Conservation (phyloP, 2,797 vertebrate genomes). For the Harpagifer antarcticus region DNA sequence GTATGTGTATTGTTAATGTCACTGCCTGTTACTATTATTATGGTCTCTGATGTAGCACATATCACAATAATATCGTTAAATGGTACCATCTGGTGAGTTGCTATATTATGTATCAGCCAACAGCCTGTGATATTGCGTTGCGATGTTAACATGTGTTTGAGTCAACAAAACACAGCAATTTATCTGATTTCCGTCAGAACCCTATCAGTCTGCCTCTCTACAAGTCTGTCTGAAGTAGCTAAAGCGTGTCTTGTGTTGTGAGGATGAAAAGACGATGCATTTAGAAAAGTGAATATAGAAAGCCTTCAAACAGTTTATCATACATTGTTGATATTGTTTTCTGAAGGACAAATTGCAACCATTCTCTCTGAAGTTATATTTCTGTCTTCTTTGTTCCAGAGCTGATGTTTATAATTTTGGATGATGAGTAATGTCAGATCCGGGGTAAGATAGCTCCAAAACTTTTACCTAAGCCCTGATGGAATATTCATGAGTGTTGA, state of each 20-base stretch:
- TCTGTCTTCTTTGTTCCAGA: constrained; percentile 29
- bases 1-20: background rate
- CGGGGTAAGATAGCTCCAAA: constrained; percentile 43
- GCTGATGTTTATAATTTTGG: constrained; percentile 35
- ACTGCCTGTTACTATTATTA: background rate
- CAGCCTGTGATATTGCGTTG: constrained; percentile 2
- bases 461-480: constrained; percentile 49
- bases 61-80: background rate
- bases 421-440: constrained; percentile 54
- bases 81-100: constrained; percentile 2
- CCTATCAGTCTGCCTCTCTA: constrained; percentile 12
- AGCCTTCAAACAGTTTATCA: constrained; percentile 25
- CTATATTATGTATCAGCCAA: background rate
- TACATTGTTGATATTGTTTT: constrained; percentile 31
- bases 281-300: constrained; percentile 17
- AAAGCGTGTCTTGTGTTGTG: constrained; percentile 26
- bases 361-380: constrained; percentile 45
- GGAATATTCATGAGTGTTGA: constrained; percentile 63
- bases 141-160: constrained; percentile 29
- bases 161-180: constrained; percentile 32
- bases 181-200: constrained; percentile 22
- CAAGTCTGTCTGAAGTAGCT: constrained; percentile 30
- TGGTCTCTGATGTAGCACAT: background rate
- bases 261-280: constrained; percentile 35
- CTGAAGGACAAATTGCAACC: constrained; percentile 38